Base-by-base conservation (phyloP, 2,797 vertebrate species). In the Phoxinus dragarum region DNA sequence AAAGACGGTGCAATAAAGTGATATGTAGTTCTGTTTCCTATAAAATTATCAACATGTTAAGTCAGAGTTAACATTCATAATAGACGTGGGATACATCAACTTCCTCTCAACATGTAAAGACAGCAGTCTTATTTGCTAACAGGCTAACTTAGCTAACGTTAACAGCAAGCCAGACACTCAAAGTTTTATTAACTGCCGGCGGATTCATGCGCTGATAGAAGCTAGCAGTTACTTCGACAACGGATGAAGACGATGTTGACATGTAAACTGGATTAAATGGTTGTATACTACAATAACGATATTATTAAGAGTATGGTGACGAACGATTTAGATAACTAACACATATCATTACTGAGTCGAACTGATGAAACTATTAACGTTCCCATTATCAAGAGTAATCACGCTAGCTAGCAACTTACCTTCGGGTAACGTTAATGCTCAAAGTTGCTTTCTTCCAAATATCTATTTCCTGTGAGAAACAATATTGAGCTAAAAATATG, bases 381-480 rank as follows among this genome's bases (percentile, higher is more conserved):
- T n/a, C 16, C 69, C 6, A 44, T n/a, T 5, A 59, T 64, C 12
- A 74, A 61, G 52, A 64, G 47, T 61, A 8, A 47, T 61, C 49
- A 21, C 38, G 74, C 52, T 72, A 85, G 67, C 66, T 71, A 72
- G 54, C 75, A n/a, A 73, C 84, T 85, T 73, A 85, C 84, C 84
- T 85, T 14, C 23, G 42, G 31, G 40, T 71, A 44, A 44, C 4
- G 47, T 49, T 49, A 49, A 49, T 38, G 52, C 54, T 73, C 74
- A 54, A 77, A 67, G 47, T 34, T 61, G 40, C 14, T 76, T n/a
- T 47, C 38, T 23, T 59, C 36, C 19, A 36, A 49, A 79, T 64
- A 21, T 31, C 2, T 34, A n/a, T 73, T 42, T 47, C 16, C 11
- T 1, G 31, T 80, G 7, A 59, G 16, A 40, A 31, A 27, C 56